Evolutionary conservation across 1,140 invertebrate genomes (phyloP), one percentile per base, ranked within the genome.

Genomic region (Portunus trituberculatus): DNA sequence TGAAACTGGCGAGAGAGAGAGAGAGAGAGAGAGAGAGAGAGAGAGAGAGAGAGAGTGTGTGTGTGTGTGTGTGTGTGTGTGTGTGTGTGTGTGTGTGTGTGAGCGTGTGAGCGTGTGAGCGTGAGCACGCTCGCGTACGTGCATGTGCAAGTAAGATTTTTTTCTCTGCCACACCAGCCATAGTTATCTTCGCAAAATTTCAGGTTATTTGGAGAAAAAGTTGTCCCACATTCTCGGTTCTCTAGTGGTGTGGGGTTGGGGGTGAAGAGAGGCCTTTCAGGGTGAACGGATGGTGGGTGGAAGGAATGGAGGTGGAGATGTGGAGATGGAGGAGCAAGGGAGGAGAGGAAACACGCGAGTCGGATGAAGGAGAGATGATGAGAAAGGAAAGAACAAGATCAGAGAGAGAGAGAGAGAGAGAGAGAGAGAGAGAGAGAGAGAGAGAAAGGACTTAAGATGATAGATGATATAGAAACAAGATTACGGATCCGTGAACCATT

Each of bases 371-470:
- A 82, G 76, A 82, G 76, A 82, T 25, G 76, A 82, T 39, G 76
- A 82, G 83, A 84, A 25, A 7, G 31, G 83, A 84, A 25, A 84
- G 83, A 84, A 25, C 8, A 25, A n/a, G 20, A 84, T 10, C 8
- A 32, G 20, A 84, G 83, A 84, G 83, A 84, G 83, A 84, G 83
- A 84, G 83, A 84, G 83, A 84, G 83, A 84, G 83, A 28, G n/a
- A 28, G n/a, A 28, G n/a, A 28, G n/a, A 84, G 83, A 84, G 83
- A 84, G 83, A 84, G 83, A 84, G 83, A 84, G 83, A 84, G 83
- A 84, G 83, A 59, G 52, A 59, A 59, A 39, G 6, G 39, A 39
- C 39, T 39, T 2, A 6, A 39, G 39, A 39, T 39, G 39, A 39
- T 39, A 39, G 39, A 39, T 39, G 39, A 39, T 39, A 39, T 1